phyloP scores from a whole-genome alignment of 2,888 invertebrate species.

The Drosophila meridiana region DNA sequence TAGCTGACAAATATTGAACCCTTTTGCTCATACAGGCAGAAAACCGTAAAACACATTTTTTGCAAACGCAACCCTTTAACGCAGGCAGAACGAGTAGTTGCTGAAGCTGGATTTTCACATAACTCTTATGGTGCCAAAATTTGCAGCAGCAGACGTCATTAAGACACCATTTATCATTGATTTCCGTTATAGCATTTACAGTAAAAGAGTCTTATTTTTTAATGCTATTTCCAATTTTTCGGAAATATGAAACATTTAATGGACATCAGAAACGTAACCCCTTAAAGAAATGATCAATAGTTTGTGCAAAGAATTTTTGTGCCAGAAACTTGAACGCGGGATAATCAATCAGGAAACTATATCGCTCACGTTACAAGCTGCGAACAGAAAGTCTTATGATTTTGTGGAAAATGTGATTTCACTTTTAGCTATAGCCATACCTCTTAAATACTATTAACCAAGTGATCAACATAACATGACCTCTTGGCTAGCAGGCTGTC shows the following conservation, averaged over 20 bases:
- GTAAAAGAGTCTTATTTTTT: slow-evolving; percentile 56
- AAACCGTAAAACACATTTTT: slow-evolving; percentile 68
- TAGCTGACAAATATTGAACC: slow-evolving; percentile 26
- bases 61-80: slow-evolving; percentile 64
- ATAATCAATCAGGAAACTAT: slow-evolving; percentile 50
- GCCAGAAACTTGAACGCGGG: slow-evolving; percentile 30
- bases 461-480: slow-evolving; percentile 68
- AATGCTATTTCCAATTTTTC: slow-evolving; percentile 16
- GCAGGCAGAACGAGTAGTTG: slow-evolving; percentile 2
- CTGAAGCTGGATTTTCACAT: slow-evolving; percentile 57
- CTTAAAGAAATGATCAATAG: slow-evolving; percentile 50
- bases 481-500: slow-evolving; percentile 68
- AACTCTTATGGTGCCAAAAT: slow-evolving; percentile 54
- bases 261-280: slow-evolving; percentile 21
- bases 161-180: slow-evolving; percentile 73
- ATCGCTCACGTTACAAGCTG: slow-evolving; percentile 36
- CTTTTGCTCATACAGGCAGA: slow-evolving; percentile 69
- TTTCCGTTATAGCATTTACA: slow-evolving; percentile 67
- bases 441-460: slow-evolving; percentile 21
- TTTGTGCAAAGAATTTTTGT: slow-evolving; percentile 24
- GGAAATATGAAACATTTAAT: slow-evolving; percentile 69
- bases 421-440: slow-evolving; percentile 3
- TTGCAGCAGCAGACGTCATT: slow-evolving; percentile 72
- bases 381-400: neutral
- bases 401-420: neutral